phyloP scores from a whole-genome alignment of 2,888 invertebrate species.

The Eristalis arbustorum region DNA sequence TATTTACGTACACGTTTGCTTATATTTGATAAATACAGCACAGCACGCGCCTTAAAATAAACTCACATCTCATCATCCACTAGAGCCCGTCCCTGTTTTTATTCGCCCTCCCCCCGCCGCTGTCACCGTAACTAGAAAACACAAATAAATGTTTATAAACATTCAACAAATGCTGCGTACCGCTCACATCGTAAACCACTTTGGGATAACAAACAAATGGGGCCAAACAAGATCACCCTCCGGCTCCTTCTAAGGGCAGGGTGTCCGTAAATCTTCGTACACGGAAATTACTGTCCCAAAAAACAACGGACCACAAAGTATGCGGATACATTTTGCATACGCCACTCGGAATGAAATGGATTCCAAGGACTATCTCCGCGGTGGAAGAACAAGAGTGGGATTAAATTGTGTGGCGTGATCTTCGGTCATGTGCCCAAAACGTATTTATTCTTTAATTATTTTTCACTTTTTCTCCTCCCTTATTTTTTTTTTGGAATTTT shows the following conservation, averaged over 20 bases:
- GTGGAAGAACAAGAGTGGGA: not conserved
- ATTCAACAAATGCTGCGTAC: constrained; percentile 44
- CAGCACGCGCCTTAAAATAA: constrained; percentile 56
- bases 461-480: constrained; percentile 17
- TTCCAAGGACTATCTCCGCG: not conserved
- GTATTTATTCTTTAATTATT: constrained; percentile 43
- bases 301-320: constrained; percentile 23
- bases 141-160: constrained; percentile 64
- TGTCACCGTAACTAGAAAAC: constrained; percentile 10
- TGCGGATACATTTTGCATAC: constrained; percentile 40
- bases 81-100: constrained; percentile 3
- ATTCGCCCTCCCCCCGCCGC: not conserved
- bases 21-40: constrained; percentile 59
- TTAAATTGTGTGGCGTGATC: constrained; percentile 15
- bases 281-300: constrained; percentile 29
- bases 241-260: constrained; percentile 11
- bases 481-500: constrained; percentile 24
- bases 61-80: constrained; percentile 29
- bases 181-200: constrained; percentile 39
- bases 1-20: constrained; percentile 44
- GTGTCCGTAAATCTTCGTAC: constrained; percentile 6
- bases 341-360: not conserved
- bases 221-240: not conserved
- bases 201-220: constrained; percentile 57
- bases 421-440: constrained; percentile 10